phyloP scores from a whole-genome alignment of 64 coral and sea anemone species.

The Orbicella faveolata region DNA sequence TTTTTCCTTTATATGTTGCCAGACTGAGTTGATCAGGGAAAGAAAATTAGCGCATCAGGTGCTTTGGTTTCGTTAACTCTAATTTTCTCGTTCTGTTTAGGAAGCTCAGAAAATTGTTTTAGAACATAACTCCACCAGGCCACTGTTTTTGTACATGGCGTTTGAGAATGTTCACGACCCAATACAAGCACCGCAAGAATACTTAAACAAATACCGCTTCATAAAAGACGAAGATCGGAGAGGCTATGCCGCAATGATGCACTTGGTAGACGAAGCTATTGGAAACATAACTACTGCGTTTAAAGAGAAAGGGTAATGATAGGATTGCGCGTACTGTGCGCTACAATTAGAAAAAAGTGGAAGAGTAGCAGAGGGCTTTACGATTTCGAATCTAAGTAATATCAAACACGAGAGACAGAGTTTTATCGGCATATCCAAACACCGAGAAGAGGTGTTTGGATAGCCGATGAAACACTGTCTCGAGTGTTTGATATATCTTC shows the following conservation, averaged over 20 bases:
- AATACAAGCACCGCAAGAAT: slow-evolving; percentile 36
- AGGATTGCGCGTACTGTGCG: too few relatives aligned
- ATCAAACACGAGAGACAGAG: too few relatives aligned
- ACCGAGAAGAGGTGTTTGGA: too few relatives aligned
- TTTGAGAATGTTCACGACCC: slow-evolving; percentile 53
- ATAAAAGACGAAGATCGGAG: slow-evolving; percentile 23
- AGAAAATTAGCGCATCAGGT: neutral
- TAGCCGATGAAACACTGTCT: too few relatives aligned
- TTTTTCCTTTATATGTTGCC: too few relatives aligned
- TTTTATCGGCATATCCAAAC: too few relatives aligned
- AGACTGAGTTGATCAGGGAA: too few relatives aligned
- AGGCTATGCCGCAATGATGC: slow-evolving; percentile 30
- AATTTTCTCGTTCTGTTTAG: neutral
- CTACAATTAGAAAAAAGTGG: too few relatives aligned
- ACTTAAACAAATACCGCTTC: slow-evolving; percentile 7
- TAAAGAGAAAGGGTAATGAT: slow-evolving; percentile 26
- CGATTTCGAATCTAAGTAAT: too few relatives aligned
- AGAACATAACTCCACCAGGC: slow-evolving; percentile 13
- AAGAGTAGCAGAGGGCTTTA: too few relatives aligned
- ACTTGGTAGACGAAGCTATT: slow-evolving; percentile 43
- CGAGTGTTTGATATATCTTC: too few relatives aligned
- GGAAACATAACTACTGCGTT: slow-evolving; percentile 32
- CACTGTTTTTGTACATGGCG: slow-evolving; percentile 49
- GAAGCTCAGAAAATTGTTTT: slow-evolving; percentile 22
- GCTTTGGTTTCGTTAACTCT: too few relatives aligned